Evolutionary conservation across 2,888 invertebrate genomes (phyloP).

Genomic region (Plagiodera versicolora): DNA sequence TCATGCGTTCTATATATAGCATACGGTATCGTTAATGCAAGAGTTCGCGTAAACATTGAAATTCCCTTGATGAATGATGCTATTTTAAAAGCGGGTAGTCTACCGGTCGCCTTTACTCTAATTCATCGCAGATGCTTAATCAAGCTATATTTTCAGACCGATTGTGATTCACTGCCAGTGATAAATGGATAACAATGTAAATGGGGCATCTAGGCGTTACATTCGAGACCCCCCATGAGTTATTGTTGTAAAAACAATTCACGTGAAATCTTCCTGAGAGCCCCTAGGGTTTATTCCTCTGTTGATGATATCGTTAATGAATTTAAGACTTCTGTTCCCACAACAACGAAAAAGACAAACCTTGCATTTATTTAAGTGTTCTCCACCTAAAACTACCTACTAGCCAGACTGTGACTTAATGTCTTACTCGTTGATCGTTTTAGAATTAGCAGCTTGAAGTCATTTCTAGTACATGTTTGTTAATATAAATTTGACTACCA

Average conservation of each 20-base stretch:
- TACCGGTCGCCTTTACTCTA: constrained; percentile 19
- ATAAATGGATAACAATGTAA: not conserved
- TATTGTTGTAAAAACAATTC: no score
- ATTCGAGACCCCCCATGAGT: not conserved
- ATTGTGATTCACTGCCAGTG: constrained; percentile 15
- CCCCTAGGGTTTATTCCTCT: no score
- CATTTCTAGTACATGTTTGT: not conserved
- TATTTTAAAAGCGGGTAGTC: constrained; percentile 25
- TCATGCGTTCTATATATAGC: constrained; percentile 11
- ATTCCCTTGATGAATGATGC: constrained; percentile 26
- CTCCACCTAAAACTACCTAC: no score
- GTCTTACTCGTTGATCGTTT: no score
- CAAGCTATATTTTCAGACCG: constrained; percentile 12
- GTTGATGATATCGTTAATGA: no score
- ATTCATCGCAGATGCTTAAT: constrained; percentile 20
- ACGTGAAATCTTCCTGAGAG: no score
- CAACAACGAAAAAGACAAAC: no score
- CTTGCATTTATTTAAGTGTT: no score
- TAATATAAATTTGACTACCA: not conserved
- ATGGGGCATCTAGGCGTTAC: not conserved
- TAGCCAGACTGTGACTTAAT: no score
- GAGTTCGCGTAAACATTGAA: constrained; percentile 17
- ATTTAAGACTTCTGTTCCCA: no score
- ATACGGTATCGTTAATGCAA: constrained; percentile 13
- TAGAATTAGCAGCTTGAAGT: no score